Base-by-base conservation (phyloP, 1,140 invertebrate species). In the Wasmannia auropunctata region DNA sequence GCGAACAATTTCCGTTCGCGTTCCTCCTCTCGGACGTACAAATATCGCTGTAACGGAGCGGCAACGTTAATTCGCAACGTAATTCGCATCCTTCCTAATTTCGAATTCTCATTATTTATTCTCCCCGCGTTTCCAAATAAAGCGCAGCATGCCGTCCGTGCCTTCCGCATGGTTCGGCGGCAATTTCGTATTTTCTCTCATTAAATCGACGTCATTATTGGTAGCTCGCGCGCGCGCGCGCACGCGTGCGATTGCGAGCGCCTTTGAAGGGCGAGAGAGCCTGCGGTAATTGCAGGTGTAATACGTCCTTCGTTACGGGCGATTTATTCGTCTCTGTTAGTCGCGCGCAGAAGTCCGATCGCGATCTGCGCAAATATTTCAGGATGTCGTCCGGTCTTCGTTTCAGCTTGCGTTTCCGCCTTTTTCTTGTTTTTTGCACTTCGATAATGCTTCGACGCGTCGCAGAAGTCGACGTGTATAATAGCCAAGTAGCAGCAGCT, bases 271-370 rank as follows among this genome's bases (percentile, higher is more conserved):
- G 65, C 40, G 87, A 80, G 54, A 62, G 60, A 80, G 65, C 63
- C 84, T n/a, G n/a, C n/a, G 51, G 62, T 90, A 88, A 90, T 90
- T 90, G 81, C 85, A 77, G 85, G 85, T 76, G 86, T 85, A 80
- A 86, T 69, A 28, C 60, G 75, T 62, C 37, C 58, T 43, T 86
- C 88, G 84, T 88, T 88, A 81, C 46, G 11, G 43, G 83, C 46
- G 83, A 86, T 88, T 88, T 89, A 89, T 89, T 88, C 76, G 67
- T 81, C 43, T 76, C 54, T 74, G 74, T 58, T 43, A 43, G 37
- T 77, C 22, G 34, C 65, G 58, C 63, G 63, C 22, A 25, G 58
- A 85, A 56, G 58, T 28, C 11, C 31, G 86, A 88, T 88, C 87
- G 56, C 75, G 87, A 88, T 88, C 79, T 46, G 54, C 7, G 6